phyloP scores from a whole-genome alignment of 2,797 vertebrate species.

The Melanotaenia maccullochi region DNA sequence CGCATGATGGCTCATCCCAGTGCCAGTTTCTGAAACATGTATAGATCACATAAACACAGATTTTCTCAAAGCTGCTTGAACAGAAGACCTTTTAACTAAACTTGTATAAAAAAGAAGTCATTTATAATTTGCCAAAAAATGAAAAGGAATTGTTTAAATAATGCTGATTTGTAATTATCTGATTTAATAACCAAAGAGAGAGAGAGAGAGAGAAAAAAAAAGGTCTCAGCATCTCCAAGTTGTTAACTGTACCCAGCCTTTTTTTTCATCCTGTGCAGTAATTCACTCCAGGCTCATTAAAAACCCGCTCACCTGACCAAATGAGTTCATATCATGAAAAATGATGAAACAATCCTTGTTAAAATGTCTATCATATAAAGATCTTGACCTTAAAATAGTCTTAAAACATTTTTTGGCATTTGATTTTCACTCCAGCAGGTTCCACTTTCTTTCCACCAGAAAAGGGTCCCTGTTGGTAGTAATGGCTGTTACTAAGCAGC shows the following conservation, averaged over 20 bases:
- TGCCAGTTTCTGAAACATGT: constrained; percentile 91
- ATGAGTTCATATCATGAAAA: not conserved
- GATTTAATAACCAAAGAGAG: not conserved
- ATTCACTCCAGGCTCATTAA: not conserved
- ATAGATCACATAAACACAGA: constrained; percentile 6
- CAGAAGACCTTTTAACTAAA: not conserved
- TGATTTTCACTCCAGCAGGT: not conserved
- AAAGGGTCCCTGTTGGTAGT: not conserved
- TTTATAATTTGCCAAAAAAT: too few relatives aligned
- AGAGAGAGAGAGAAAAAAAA: not conserved
- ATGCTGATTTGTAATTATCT: not conserved
- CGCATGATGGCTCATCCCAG: constrained; percentile 94
- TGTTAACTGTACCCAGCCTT: not conserved
- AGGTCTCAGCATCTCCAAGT: not conserved
- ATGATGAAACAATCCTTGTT: not conserved
- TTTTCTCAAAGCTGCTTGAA: not conserved
- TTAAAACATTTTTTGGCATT: not conserved
- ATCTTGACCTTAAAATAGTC: not conserved
- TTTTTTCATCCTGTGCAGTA: not conserved
- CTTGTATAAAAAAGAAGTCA: too few relatives aligned
- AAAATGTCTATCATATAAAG: not conserved
- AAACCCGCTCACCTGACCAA: not conserved
- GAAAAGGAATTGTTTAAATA: too few relatives aligned
- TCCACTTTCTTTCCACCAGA: not conserved
- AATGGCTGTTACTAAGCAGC: not conserved